A percentile compares a stretch with the other conserved stretches of the same genome.
phyloP scores from a whole-genome alignment of 2,888 invertebrate genomes.

The Nebria brevicollis region DNA sequence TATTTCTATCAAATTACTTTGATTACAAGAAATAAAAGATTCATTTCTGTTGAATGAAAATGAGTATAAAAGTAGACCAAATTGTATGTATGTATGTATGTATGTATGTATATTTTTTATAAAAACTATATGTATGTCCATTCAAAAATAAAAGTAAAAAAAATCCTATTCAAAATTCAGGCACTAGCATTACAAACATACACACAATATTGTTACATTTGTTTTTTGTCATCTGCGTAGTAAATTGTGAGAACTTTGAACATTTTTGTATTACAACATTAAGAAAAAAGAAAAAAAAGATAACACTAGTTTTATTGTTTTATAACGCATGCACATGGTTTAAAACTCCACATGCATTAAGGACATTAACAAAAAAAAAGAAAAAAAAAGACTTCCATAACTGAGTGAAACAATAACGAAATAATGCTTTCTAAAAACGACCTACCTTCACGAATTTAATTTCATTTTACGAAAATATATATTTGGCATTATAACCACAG shows the following conservation, averaged over 20 bases:
- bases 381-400: constrained; percentile 13
- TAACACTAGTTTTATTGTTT: constrained; percentile 33
- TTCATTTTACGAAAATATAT: neutral
- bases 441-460: constrained; percentile 1
- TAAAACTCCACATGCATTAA: constrained; percentile 28
- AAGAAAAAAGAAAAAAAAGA: constrained; percentile 24
- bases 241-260: constrained; percentile 40
- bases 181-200: constrained; percentile 30
- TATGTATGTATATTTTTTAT: neutral
- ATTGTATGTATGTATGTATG: neutral
- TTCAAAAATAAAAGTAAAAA: constrained; percentile 24
- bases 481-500: neutral
- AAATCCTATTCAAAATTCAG: constrained; percentile 33
- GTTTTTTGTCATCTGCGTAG: constrained; percentile 8
- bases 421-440: constrained; percentile 13
- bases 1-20: too few species aligned
- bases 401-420: constrained; percentile 18
- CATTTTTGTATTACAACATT: constrained; percentile 39
- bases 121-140: neutral
- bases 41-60: too few species aligned
- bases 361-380: constrained; percentile 36
- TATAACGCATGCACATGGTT: constrained; percentile 37
- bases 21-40: too few species aligned
- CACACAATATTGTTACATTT: constrained; percentile 36
- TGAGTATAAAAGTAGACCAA: neutral